phyloP scores from a whole-genome alignment of 2,888 invertebrate species.

The Xylophagus ater region DNA sequence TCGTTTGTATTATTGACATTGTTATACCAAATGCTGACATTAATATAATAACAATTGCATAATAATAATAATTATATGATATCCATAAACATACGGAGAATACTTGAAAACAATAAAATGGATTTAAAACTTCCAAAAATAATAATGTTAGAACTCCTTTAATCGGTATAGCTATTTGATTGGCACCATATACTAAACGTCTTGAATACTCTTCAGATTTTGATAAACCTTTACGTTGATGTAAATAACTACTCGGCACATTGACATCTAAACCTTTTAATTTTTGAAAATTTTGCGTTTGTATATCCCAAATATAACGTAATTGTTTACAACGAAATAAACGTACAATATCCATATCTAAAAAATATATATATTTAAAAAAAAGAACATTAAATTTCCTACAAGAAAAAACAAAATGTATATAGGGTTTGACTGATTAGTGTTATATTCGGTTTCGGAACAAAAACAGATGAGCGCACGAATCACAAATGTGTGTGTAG shows the following conservation, averaged over 20 bases:
- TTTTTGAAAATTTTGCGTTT: slow-evolving; percentile 54
- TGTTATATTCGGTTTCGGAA: too few species aligned
- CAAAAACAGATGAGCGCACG: too few species aligned
- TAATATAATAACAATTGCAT: slow-evolving; percentile 72
- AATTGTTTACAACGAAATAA: slow-evolving; percentile 76
- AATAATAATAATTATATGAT: slow-evolving; percentile 79
- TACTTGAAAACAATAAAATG: slow-evolving; percentile 92
- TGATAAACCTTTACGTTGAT: slow-evolving; percentile 32
- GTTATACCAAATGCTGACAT: slow-evolving; percentile 76
- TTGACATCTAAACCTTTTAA: slow-evolving; percentile 59
- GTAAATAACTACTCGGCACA: slow-evolving; percentile 31
- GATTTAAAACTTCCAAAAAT: slow-evolving; percentile 76
- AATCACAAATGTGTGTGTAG: too few species aligned
- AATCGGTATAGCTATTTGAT: slow-evolving; percentile 73
- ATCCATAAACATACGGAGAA: slow-evolving; percentile 86
- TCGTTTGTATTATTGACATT: slow-evolving; percentile 75
- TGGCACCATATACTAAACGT: slow-evolving; percentile 68
- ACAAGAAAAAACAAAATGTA: slow-evolving; percentile 2
- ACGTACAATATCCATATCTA: slow-evolving; percentile 48
- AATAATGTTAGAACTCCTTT: slow-evolving; percentile 59
- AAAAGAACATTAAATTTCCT: background rate
- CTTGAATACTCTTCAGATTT: slow-evolving; percentile 37
- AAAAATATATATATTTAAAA: slow-evolving; percentile 17
- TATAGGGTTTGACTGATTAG: too few species aligned
- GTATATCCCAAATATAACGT: slow-evolving; percentile 67